Conservation (phyloP, 2,888 invertebrate genomes). For the Drosophila mimetica region DNA sequence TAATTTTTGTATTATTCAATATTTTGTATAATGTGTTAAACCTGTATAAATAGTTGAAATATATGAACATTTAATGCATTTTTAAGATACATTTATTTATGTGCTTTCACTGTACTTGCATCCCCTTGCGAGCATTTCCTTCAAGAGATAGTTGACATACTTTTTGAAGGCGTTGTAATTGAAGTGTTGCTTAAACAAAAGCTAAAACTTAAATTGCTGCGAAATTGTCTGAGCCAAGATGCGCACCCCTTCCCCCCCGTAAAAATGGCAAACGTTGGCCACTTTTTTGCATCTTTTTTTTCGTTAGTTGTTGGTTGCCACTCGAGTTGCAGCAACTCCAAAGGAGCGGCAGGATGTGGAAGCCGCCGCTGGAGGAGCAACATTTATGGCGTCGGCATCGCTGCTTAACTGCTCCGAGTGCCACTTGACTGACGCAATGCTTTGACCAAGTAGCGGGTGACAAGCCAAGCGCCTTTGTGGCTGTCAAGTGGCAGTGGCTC, state of each 20-base stretch:
- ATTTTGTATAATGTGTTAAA: not conserved
- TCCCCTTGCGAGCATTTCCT: conserved; percentile 7
- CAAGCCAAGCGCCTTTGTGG: conserved; percentile 77
- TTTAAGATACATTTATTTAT: too few species aligned
- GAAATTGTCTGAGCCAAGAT: conserved; percentile 62
- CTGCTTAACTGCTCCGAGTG: conserved; percentile 75
- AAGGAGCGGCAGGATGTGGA: conserved; percentile 9
- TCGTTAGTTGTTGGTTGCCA: conserved; percentile 19
- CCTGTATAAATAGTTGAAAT: too few species aligned
- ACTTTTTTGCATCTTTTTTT: conserved; percentile 18
- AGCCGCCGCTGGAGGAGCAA: conserved; percentile 39
- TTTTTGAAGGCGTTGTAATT: conserved; percentile 73
- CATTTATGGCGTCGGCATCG: conserved; percentile 69
- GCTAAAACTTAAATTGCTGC: conserved; percentile 76
- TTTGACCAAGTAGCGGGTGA: conserved; percentile 78
- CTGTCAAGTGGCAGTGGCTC: conserved; percentile 74
- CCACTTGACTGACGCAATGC: conserved; percentile 70
- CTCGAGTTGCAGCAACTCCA: conserved; percentile 33
- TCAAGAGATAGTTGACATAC: conserved; percentile 66
- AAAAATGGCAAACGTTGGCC: conserved; percentile 65
- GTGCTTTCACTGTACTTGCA: conserved; percentile 26
- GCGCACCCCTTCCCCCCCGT: not conserved
- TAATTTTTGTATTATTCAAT: too few species aligned
- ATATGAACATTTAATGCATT: not conserved
- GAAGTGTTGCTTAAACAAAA: conserved; percentile 81